These are phyloP conservation scores for Drosophila sechellia DNA, from an alignment of 1,140 invertebrate species.

Conservation along the genomic window DNA sequence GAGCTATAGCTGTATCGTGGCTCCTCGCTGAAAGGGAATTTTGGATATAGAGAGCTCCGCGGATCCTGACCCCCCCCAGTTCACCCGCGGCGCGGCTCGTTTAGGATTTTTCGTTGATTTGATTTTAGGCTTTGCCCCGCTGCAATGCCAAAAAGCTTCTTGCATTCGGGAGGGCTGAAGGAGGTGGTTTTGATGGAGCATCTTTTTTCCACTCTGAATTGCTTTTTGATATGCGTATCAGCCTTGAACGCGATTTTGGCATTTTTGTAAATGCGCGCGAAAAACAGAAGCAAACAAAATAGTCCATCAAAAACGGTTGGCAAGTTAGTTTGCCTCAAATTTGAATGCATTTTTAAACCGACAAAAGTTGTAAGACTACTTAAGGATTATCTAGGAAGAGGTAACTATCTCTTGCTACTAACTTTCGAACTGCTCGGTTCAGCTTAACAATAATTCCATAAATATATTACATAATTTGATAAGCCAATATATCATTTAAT, in stretches of 20 bases:
- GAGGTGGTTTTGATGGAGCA: slow-evolving; percentile 13
- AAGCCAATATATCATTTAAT: slow-evolving; percentile 19
- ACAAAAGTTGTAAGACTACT: too few relatives aligned
- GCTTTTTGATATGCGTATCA: slow-evolving; percentile 70
- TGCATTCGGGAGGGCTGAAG: slow-evolving; percentile 26
- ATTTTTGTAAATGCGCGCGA: slow-evolving; percentile 45
- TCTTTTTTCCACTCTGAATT: slow-evolving; percentile 64
- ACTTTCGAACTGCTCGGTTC: too few relatives aligned
- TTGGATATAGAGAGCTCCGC: slow-evolving; percentile 55
- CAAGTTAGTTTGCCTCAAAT: slow-evolving; percentile 48
- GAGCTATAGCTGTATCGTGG: slow-evolving; percentile 30
- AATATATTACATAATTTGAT: slow-evolving; percentile 2
- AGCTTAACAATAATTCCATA: background rate
- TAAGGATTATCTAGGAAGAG: too few relatives aligned
- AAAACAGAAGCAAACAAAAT: slow-evolving; percentile 27
- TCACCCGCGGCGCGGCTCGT: slow-evolving; percentile 49
- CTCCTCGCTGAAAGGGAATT: slow-evolving; percentile 70
- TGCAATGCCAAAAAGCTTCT: slow-evolving; percentile 63
- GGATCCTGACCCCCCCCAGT: background rate
- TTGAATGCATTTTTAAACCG: slow-evolving; percentile 37
- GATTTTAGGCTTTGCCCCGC: slow-evolving; percentile 72
- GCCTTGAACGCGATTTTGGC: slow-evolving; percentile 45
- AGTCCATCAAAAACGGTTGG: slow-evolving; percentile 22
- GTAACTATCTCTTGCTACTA: background rate
- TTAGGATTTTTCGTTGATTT: slow-evolving; percentile 81